Evolutionary conservation across 1,140 invertebrate species (phyloP), one percentile per base, ranked within the genome.

Genomic region (Ips nitidus): DNA sequence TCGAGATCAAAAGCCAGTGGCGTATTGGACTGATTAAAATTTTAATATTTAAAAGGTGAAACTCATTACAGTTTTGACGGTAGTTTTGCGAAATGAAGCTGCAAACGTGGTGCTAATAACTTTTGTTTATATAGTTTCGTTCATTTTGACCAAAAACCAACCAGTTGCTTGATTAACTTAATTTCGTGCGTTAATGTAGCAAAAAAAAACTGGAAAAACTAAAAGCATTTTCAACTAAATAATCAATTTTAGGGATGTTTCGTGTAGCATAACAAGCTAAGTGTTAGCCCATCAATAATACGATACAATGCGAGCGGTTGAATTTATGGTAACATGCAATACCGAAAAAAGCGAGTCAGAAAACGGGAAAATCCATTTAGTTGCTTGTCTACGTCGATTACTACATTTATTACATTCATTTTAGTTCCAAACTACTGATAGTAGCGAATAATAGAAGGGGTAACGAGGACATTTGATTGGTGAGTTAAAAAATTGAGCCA

Each of bases 31-130:
- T 60, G 58, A 68, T 68, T 68, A 68, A 68, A 61, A 57, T 60
- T 68, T 68, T 60, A 68, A 68, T 68, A 68, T 68, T 68, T 68
- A 68, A 68, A 68, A 68, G 66, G 61, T 68, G 66, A 60, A 68
- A 68, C 66, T 68, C 66, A 68, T 68, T 68, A 68, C 66, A 68
- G 66, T 68, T 68, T 68, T 68, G 66, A 22, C 57, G 57, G 45
- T 53, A 61, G 66, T 68, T 68, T 68, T 68, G 57, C 37, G 47
- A 52, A 68, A 68, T 60, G 47, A 53, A 60, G 58, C 56, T 59
- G 57, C 45, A 52, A 61, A 57, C 58, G 45, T 36, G 41, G 6
- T n/a, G 66, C 57, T 68, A 68, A 66, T 66, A 66, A 66, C 52
- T 42, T 58, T 68, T 68, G 66, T 68, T 68, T 60, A 66, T 68